Conservation (phyloP, 1,140 invertebrate genomes). For the Drosophila malerkotliana region DNA sequence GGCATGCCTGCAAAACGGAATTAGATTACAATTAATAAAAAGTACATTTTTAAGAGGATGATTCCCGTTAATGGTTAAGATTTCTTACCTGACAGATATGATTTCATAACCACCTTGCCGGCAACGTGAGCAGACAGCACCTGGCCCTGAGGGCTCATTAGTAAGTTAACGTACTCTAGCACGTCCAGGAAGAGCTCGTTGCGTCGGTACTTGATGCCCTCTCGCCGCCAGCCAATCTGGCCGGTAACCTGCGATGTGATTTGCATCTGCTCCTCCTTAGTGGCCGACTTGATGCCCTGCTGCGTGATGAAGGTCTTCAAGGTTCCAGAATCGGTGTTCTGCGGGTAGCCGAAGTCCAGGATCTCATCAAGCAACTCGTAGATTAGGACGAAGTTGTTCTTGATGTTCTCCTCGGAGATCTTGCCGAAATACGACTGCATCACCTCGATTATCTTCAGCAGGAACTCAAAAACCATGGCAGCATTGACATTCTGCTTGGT, state of each 20-base stretch:
- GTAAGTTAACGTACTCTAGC: slow-evolving; percentile 98
- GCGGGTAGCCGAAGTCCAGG: slow-evolving; percentile 99
- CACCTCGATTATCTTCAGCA: slow-evolving; percentile 99
- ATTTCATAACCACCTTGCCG: slow-evolving; percentile 99
- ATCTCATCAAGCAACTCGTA: slow-evolving; percentile 99
- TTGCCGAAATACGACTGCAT: slow-evolving; percentile 99
- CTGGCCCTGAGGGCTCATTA: slow-evolving; percentile 99
- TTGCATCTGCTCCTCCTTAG: slow-evolving; percentile 99
- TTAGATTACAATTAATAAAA: background rate
- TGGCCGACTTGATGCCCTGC: slow-evolving; percentile 99
- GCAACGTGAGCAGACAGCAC: slow-evolving; percentile 99
- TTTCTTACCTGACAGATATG: slow-evolving; percentile 93
- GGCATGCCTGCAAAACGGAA: slow-evolving; percentile 91
- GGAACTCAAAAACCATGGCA: slow-evolving; percentile 99
- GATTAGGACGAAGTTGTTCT: slow-evolving; percentile 99
- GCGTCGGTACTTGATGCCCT: slow-evolving; percentile 99
- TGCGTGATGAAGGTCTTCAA: slow-evolving; percentile 99
- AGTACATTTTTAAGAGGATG: too few species aligned
- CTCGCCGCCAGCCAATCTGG: slow-evolving; percentile 99
- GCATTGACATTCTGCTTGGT: slow-evolving; percentile 99
- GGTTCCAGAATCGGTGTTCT: slow-evolving; percentile 99
- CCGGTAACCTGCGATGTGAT: slow-evolving; percentile 99
- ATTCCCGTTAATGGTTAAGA: background rate
- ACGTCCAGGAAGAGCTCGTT: slow-evolving; percentile 99
- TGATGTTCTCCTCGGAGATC: slow-evolving; percentile 99